Evolutionary conservation across 1,140 invertebrate species (phyloP).

Genomic region (Hestina assimilis): DNA sequence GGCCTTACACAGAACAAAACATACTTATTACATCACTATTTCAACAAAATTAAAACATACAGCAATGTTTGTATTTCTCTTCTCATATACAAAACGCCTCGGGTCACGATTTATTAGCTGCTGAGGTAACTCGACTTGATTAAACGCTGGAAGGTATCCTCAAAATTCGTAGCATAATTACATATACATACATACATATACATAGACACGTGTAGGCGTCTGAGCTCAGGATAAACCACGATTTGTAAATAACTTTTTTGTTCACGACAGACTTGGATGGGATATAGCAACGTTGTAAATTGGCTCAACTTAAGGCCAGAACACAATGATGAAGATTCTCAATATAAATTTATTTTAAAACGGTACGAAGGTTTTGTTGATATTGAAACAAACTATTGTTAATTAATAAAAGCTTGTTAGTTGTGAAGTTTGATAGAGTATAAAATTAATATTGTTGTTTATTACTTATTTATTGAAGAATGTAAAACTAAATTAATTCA

Average conservation of each 20-base stretch:
- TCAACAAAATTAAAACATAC: neutral
- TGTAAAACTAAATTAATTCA: too few relatives aligned
- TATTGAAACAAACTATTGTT: too few relatives aligned
- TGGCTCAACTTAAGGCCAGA: neutral
- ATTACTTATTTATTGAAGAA: too few relatives aligned
- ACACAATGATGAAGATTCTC: neutral
- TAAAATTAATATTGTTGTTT: too few relatives aligned
- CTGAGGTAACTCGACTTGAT: slow-evolving; percentile 13
- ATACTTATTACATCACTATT: too few relatives aligned
- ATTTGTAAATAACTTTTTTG: neutral
- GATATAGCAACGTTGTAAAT: neutral
- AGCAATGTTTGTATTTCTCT: neutral
- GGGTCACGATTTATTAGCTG: slow-evolving; percentile 9
- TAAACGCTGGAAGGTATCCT: slow-evolving; percentile 9
- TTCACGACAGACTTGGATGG: neutral
- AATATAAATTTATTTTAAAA: too few relatives aligned
- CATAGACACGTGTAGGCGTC: neutral
- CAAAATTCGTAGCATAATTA: slow-evolving; percentile 7
- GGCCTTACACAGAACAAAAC: too few relatives aligned
- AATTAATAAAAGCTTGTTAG: too few relatives aligned
- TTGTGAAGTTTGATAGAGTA: too few relatives aligned
- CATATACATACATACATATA: neutral
- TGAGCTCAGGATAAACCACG: neutral
- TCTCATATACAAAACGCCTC: slow-evolving; percentile 4
- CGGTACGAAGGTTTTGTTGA: too few relatives aligned